Base-by-base conservation (phyloP, 2,888 invertebrate genomes). In the Hypercompe scribonia region DNA sequence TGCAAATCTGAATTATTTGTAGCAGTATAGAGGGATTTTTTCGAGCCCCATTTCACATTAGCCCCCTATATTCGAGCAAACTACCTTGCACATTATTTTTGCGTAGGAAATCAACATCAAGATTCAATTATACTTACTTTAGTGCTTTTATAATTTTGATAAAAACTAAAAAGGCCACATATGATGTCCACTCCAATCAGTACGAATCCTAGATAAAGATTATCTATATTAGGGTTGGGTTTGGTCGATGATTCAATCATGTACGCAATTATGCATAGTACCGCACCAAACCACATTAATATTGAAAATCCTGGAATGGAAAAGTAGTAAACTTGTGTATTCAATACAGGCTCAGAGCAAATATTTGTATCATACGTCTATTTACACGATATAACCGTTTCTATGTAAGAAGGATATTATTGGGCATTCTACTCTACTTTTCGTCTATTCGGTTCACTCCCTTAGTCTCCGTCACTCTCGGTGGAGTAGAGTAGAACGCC, bases 121-220 rank as follows among this genome's bases (percentile, higher is more conserved):
- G 58, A 50, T 24, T 65, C 71, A 65, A 7, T 7, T 10, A 54
- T 0, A 69, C 73, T 72, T 77, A 94, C 95, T 91, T 95, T 98
- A 85, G 98, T 98, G 93, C 99, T 99, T 96, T 99, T 99, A 92
- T 98, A 99, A 95, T 99, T 99, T 96, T 99, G 99, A 95, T 99
- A 99, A 96, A 99, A 99, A 88, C 99, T 99, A 96, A 99, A 99
- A 92, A 98, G 97, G 89, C 99, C 99, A 92, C 99, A 99, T 84
- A 99, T 98, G 91, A 99, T 97, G 89, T 99, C 99, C 89, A 99
- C 99, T 90, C 97, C 97, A 86, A 99, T 97, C 92, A 99, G 97
- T 90, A 99, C 98, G 92, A 97, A 97, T 92, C 99, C 99, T 89
- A 99, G 97, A 96, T 98, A 99, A 88, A 99, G 97, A 96, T 99